Percentiles rank a stretch among this genome's conserved stretches.
Conservation (phyloP, 2,888 invertebrate species). For the Ichneumon xanthorius region DNA sequence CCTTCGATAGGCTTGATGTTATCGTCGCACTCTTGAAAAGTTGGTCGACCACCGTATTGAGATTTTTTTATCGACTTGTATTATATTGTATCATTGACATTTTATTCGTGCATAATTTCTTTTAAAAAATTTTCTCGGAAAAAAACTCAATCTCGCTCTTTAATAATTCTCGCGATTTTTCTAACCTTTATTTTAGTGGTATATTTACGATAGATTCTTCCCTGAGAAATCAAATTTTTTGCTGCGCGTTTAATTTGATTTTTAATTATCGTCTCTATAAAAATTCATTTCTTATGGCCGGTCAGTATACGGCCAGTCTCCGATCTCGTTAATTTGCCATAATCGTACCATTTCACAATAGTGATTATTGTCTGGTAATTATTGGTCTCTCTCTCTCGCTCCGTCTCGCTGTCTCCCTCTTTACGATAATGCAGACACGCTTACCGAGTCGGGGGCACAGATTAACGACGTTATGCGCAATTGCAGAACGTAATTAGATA, state of each 20-base stretch:
- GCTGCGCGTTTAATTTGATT: too few relatives aligned
- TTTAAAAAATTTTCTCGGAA: too few relatives aligned
- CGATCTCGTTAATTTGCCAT: constrained; percentile 58
- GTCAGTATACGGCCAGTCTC: constrained; percentile 1
- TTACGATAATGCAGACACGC: constrained; percentile 38
- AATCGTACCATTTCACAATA: constrained; percentile 68
- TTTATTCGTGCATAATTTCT: too few relatives aligned
- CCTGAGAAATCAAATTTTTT: too few relatives aligned
- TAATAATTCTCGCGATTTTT: neutral
- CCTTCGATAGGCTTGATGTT: too few relatives aligned
- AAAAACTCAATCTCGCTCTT: too few relatives aligned
- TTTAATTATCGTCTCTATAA: neutral
- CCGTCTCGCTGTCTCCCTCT: neutral
- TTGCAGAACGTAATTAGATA: constrained; percentile 67
- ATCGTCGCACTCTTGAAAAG: too few relatives aligned
- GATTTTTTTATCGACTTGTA: too few relatives aligned
- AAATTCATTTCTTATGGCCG: neutral
- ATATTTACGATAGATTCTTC: neutral
- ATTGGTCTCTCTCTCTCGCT: constrained; percentile 27
- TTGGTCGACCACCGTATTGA: too few relatives aligned
- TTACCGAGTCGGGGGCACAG: constrained; percentile 21
- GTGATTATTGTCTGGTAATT: constrained; percentile 57
- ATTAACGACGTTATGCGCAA: constrained; percentile 66
- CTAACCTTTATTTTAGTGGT: neutral
- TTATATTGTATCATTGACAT: too few relatives aligned